Evolutionary conservation across 1,140 invertebrate species (phyloP), one percentile per base, ranked within the genome.

Genomic region (Marisa cornuarietis): DNA sequence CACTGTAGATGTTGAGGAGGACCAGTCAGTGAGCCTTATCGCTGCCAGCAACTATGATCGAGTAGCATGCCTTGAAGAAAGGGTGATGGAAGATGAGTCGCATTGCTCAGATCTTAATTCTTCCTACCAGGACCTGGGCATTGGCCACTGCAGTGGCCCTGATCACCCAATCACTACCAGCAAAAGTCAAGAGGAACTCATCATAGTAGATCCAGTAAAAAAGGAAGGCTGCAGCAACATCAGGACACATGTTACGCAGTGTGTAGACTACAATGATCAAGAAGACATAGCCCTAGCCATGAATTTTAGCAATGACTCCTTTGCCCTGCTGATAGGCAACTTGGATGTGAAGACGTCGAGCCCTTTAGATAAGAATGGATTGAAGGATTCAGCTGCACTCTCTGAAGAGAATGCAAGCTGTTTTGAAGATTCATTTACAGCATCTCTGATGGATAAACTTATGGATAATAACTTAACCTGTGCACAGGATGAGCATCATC

Each of bases 41-140:
- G 82, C 86, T 68, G 85, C 88, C 24, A 89, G 88, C 74, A 86
- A 87, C 76, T 88, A 86, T 84, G 87, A 88, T n/a, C 81, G 84
- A 54, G 71, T 82, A 71, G 72, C 73, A 11, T 79, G 83, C 58
- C 31, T 72, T 58, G 83, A 83, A 61, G 83, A 85, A 61, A 81
- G 72, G 16, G 49, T 84, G 26, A 78, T 83, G 52, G 85, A 71
- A 14, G 51, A 74, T 24, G 76, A 52, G 7, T 65, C 24, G 3
- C n/a, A 20, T 24, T 16, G 14, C 63, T 24, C 24, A 63, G 51
- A 22, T 76, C 22, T 54, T 24, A 54, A 79, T 62, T n/a, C 18
- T 18, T 79, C 77, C 10, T 79, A 62, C 54, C 71, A 62, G 20
- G 68, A 62, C 16, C 52, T 79, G 0, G 71, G 54, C 52, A 72